Conservation (phyloP, 2,888 invertebrate genomes). For the Zonitis immaculata region DNA sequence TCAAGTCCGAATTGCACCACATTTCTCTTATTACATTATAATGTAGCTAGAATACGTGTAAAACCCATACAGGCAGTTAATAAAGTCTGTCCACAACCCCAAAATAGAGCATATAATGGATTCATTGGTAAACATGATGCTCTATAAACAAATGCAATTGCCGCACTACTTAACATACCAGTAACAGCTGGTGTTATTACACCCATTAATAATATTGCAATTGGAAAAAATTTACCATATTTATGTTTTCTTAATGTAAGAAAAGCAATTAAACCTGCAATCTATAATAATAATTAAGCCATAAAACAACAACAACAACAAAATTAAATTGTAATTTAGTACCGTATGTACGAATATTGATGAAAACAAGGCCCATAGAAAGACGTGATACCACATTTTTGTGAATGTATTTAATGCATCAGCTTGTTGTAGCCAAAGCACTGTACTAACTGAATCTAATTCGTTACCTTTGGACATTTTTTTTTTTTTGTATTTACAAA, state of each 20-base stretch:
- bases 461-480: slow-evolving; percentile 25
- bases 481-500: too few species aligned
- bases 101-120: slow-evolving; percentile 86
- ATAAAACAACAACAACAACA: background rate
- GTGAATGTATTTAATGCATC: slow-evolving; percentile 63
- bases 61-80: slow-evolving; percentile 87
- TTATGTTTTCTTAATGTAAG: slow-evolving; percentile 89
- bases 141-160: slow-evolving; percentile 89
- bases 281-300: too few species aligned
- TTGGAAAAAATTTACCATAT: slow-evolving; percentile 90
- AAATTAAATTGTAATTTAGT: slow-evolving; percentile 20
- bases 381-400: slow-evolving; percentile 97
- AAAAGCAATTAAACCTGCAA: slow-evolving; percentile 88
- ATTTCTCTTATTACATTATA: too few species aligned
- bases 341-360: slow-evolving; percentile 85
- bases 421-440: slow-evolving; percentile 43
- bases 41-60: slow-evolving; percentile 85
- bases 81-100: slow-evolving; percentile 92
- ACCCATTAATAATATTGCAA: slow-evolving; percentile 84
- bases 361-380: slow-evolving; percentile 92
- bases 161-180: slow-evolving; percentile 85
- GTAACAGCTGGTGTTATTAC: slow-evolving; percentile 83
- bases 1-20: slow-evolving; percentile 8
- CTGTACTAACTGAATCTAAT: slow-evolving; percentile 42
- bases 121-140: slow-evolving; percentile 86